Base-by-base conservation (phyloP, 2,888 invertebrate genomes). In the Chironomus tentans region DNA sequence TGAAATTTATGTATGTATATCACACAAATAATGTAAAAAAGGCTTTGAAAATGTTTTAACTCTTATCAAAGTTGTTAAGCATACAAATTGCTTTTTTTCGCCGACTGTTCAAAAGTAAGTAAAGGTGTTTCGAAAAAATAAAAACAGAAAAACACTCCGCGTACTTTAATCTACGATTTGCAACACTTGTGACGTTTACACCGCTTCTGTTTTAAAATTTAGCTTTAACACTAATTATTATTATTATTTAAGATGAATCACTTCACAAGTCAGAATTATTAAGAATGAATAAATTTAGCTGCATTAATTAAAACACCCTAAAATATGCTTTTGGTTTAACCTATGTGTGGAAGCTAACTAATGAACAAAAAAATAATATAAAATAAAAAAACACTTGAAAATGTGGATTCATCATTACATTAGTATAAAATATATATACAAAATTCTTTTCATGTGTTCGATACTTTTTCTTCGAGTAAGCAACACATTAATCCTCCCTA, bases 361-460 rank as follows among this genome's bases (percentile, higher is more conserved):
- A 71, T 71, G 70, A 10, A 21, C 12, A 28, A 28, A n/a, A n/a
- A 38, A 38, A 38, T 38, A 38, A 38, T 15, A 50, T 15, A 3
- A 50, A 24, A 65, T 12, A 70, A 21, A 15, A 70, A 48, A 69
- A 70, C 70, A 71, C 71, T 71, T 69, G 71, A 71, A 48, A 21
- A 48, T 70, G 18, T 48, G 56, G 22, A 24, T 24, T 56, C 28
- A 71, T 71, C 56, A 38, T 71, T 56, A 18, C 70, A 70, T 48
- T 70, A 2, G 21, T 68, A 22, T 21, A 22, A 28, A 24, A 28
- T 47, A 18, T 18, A 22, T 68, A 28, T 10, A 38, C 10, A 6
- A 28, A 28, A 28, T 28, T 4, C 5, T 28, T 28, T 6, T 28
- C 28, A 15, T 38, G 70, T 70, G 70, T 48, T 70, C 70, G 21